A percentile compares a stretch with the other conserved stretches of the same genome.
phyloP scores from a whole-genome alignment of 2,797 vertebrate species.

The Margarornis squamiger region DNA sequence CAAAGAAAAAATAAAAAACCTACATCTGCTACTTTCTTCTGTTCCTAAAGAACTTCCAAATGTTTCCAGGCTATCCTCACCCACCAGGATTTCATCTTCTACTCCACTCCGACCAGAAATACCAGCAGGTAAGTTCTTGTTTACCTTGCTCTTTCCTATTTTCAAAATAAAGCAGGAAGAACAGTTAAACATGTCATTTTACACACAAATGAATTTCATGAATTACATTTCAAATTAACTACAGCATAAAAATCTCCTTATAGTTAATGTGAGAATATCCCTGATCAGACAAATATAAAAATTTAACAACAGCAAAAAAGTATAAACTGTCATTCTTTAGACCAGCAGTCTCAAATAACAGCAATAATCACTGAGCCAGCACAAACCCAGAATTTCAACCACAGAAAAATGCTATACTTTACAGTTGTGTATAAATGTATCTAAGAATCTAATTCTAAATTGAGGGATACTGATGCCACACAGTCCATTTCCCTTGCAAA shows the following conservation, averaged over 20 bases:
- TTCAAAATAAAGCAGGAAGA: slow-evolving; percentile 44
- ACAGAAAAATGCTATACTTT: not conserved
- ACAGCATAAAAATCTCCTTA: not conserved
- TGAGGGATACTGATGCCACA: not conserved
- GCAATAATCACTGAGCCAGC: not conserved
- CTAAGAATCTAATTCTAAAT: not conserved
- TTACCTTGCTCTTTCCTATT: slow-evolving; percentile 85
- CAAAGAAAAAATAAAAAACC: not conserved
- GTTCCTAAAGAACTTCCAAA: slow-evolving; percentile 75
- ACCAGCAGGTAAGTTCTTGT: slow-evolving; percentile 76
- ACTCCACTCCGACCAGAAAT: slow-evolving; percentile 70
- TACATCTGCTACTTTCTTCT: slow-evolving; percentile 73
- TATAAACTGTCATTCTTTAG: not conserved
- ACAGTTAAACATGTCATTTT: not conserved
- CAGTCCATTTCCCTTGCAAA: not conserved
- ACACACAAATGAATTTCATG: not conserved
- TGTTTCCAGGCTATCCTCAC: slow-evolving; percentile 73
- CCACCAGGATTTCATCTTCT: slow-evolving; percentile 66
- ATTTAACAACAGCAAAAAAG: not conserved
- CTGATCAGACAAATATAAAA: not conserved
- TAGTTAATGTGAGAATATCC: not conserved
- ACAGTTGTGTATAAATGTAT: not conserved
- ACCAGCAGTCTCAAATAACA: not conserved
- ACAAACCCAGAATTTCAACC: not conserved
- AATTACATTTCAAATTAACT: not conserved